These are phyloP conservation scores for Drosophila burlai DNA, from an alignment of 1,140 invertebrate genomes.

Conservation along the genomic window DNA sequence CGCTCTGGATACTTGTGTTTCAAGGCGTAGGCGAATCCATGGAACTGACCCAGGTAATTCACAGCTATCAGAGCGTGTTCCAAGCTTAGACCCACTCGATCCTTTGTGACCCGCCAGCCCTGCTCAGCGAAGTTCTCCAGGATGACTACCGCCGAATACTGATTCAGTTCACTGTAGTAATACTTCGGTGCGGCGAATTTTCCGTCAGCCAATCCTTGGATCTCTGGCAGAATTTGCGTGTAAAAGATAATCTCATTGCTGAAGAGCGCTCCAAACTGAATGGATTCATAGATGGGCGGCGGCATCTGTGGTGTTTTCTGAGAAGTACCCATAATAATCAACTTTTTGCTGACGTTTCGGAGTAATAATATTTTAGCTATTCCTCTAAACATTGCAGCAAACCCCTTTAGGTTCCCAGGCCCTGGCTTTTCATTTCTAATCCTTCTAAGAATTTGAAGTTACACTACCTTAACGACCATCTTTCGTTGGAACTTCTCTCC, in stretches of 20 bases:
- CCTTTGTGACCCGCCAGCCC: conserved; percentile 69
- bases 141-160: conserved; percentile 52
- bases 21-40: conserved; percentile 71
- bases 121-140: conserved; percentile 63
- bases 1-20: conserved; percentile 48
- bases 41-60: conserved; percentile 67
- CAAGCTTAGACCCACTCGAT: conserved; percentile 50
- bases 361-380: not conserved
- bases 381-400: no score
- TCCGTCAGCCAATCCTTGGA: conserved; percentile 36
- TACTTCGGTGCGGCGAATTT: conserved; percentile 63
- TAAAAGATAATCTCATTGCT: conserved; percentile 76
- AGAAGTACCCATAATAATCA: not conserved
- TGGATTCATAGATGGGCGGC: conserved; percentile 39
- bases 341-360: not conserved
- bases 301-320: conserved; percentile 76
- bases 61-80: conserved; percentile 61
- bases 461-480: conserved; percentile 68
- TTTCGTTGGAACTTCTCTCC: conserved; percentile 28
- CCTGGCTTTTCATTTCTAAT: no score
- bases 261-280: conserved; percentile 69
- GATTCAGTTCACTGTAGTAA: conserved; percentile 66
- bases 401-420: not conserved
- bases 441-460: not conserved
- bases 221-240: conserved; percentile 59